Evolutionary conservation across 1,140 invertebrate species (phyloP).

Genomic region (Drosophila orena): DNA sequence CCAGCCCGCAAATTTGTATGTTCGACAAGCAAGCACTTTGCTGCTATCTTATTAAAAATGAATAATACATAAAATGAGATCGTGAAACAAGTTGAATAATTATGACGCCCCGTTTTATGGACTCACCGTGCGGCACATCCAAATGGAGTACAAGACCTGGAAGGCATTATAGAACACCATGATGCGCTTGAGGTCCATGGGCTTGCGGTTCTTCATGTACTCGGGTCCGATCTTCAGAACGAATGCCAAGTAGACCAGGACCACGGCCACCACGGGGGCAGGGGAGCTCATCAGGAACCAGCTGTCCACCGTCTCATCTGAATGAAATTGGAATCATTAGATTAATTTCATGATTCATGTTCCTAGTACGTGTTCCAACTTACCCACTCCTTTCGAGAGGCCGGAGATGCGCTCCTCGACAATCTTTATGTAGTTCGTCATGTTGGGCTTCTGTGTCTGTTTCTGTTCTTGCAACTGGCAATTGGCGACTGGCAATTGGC

Average conservation of each 20-base stretch:
- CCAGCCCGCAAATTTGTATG: constrained; percentile 19
- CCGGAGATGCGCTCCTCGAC: constrained; percentile 80
- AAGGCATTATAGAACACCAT: constrained; percentile 91
- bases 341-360: background rate
- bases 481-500: constrained; percentile 37
- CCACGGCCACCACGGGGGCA: constrained; percentile 86
- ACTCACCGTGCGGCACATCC: constrained; percentile 81
- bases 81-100: constrained; percentile 15
- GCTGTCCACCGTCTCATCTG: constrained; percentile 88
- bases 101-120: constrained; percentile 26
- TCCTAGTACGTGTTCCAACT: constrained; percentile 27
- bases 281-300: constrained; percentile 88
- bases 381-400: constrained; percentile 77
- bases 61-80: constrained; percentile 37
- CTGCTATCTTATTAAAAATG: constrained; percentile 31
- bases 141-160: constrained; percentile 88
- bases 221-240: constrained; percentile 89
- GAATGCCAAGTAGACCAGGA: constrained; percentile 89
- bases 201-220: constrained; percentile 90
- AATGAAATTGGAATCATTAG: background rate
- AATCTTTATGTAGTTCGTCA: constrained; percentile 80
- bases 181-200: constrained; percentile 89
- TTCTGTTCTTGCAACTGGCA: constrained; percentile 16
- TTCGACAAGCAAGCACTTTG: constrained; percentile 17
- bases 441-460: constrained; percentile 28